A percentile compares a stretch with the other conserved stretches of the same genome.
phyloP scores from a whole-genome alignment of 2,113 vertebrate genomes.

The Rhinolophus ferrumequinum region DNA sequence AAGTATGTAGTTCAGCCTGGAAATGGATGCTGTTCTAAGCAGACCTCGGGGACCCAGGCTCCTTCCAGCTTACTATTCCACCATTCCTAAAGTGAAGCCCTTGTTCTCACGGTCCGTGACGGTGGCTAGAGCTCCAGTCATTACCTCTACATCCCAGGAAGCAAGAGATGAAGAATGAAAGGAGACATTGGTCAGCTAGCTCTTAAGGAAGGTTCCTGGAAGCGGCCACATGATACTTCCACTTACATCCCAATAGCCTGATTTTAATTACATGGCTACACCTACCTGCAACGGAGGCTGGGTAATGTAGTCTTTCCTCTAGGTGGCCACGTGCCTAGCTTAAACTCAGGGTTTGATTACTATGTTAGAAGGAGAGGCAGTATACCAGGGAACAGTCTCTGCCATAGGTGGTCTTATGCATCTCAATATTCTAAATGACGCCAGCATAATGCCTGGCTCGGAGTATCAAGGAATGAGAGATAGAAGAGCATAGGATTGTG shows the following conservation, averaged over 20 bases:
- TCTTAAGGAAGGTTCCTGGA: not conserved
- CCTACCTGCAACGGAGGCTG: slow-evolving; percentile 4
- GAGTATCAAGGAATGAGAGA: not conserved
- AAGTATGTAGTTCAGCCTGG: not conserved
- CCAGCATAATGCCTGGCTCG: not conserved
- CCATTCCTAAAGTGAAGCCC: not conserved
- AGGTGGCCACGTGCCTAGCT: not conserved
- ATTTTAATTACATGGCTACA: slow-evolving; percentile 11
- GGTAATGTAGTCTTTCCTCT: slow-evolving; percentile 20
- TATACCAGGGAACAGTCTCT: not conserved
- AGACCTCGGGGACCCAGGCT: not conserved
- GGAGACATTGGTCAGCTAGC: not conserved
- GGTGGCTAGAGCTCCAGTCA: not conserved
- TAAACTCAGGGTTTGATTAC: slow-evolving; percentile 23
- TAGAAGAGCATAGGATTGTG: not conserved
- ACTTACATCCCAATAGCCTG: not conserved
- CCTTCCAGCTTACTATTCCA: not conserved
- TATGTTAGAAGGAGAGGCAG: not conserved
- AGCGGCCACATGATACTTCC: not conserved
- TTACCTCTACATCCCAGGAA: not conserved
- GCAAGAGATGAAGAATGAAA: slow-evolving; percentile 38
- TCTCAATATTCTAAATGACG: not conserved
- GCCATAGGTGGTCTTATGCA: not conserved
- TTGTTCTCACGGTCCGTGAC: not conserved
- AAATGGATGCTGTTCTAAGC: not conserved